Evolutionary conservation across 2,113 vertebrate species (phyloP).

Genomic region (Callopanchax toddi): DNA sequence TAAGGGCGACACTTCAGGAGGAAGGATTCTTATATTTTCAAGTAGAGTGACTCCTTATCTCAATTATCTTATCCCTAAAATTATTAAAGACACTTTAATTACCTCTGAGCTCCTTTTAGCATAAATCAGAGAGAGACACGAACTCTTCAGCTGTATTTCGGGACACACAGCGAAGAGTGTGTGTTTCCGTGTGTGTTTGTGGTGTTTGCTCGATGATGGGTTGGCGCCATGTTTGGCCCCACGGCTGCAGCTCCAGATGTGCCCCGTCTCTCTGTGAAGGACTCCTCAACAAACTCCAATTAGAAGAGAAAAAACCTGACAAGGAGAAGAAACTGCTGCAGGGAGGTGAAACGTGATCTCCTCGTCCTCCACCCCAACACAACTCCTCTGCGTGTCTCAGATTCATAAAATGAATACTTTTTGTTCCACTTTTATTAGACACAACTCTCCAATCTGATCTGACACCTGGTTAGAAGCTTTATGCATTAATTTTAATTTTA

Average conservation of each 20-base stretch:
- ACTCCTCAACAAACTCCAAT: conserved; percentile 25
- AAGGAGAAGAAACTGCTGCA: neutral
- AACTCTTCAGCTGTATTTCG: conserved; percentile 20
- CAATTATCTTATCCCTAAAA: conserved; percentile 12
- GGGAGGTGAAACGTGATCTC: conserved; percentile 54
- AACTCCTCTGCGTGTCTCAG: neutral
- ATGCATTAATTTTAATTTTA: too few relatives aligned
- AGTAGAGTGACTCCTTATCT: conserved; percentile 29
- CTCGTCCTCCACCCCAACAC: neutral
- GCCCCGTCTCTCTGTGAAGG: conserved; percentile 1
- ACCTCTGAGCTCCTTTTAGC: conserved; percentile 1
- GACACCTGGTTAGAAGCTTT: too few relatives aligned
- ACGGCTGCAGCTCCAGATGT: conserved; percentile 76
- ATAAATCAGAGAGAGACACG: neutral
- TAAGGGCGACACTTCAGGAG: conserved; percentile 50
- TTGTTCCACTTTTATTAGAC: too few relatives aligned
- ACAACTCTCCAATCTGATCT: too few relatives aligned
- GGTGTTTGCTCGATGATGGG: conserved; percentile 23
- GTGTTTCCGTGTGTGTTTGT: conserved; percentile 52
- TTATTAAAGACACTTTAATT: conserved; percentile 5
- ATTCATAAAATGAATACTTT: too few relatives aligned
- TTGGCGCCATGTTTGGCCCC: conserved; percentile 73
- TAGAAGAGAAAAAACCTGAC: conserved; percentile 12
- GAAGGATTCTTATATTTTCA: conserved; percentile 33
- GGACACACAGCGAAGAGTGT: too few relatives aligned